Conservation (phyloP, 64 coral and sea anemone genomes). For the Anthopleura sola region DNA sequence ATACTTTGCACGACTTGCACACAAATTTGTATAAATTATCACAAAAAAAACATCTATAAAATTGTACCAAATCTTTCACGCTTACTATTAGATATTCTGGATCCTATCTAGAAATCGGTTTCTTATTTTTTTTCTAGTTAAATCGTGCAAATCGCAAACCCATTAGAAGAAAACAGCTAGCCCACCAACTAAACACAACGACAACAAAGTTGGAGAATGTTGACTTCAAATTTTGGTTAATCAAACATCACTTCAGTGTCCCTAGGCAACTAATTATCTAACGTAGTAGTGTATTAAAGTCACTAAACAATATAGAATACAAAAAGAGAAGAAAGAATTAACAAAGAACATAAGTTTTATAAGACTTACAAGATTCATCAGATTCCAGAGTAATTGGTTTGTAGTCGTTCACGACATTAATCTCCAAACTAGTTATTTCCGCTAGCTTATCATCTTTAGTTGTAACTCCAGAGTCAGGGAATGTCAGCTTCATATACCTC, state of each 20-base stretch:
- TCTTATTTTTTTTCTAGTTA: too few relatives aligned
- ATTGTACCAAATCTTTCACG: too few relatives aligned
- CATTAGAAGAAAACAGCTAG: too few relatives aligned
- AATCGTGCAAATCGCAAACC: too few relatives aligned
- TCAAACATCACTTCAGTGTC: too few relatives aligned
- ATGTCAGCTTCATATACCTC: slow-evolving; percentile 40
- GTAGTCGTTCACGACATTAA: slow-evolving; percentile 29
- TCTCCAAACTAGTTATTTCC: slow-evolving; percentile 2
- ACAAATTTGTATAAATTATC: too few relatives aligned
- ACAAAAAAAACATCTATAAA: too few relatives aligned
- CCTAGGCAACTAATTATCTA: too few relatives aligned
- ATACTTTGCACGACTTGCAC: slow-evolving; percentile 58
- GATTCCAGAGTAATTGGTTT: slow-evolving; percentile 23
- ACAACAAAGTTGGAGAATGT: background rate
- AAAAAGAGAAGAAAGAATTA: background rate
- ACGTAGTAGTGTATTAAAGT: background rate
- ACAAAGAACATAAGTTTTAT: background rate
- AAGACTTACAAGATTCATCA: slow-evolving; percentile 29
- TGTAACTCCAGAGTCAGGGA: slow-evolving; percentile 9
- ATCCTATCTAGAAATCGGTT: too few relatives aligned
- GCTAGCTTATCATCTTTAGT: slow-evolving; percentile 13
- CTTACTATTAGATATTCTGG: too few relatives aligned
- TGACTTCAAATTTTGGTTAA: background rate
- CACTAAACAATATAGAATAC: background rate
- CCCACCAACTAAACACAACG: too few relatives aligned